Conservation (phyloP, 2,797 vertebrate genomes). For the Prionace glauca region DNA sequence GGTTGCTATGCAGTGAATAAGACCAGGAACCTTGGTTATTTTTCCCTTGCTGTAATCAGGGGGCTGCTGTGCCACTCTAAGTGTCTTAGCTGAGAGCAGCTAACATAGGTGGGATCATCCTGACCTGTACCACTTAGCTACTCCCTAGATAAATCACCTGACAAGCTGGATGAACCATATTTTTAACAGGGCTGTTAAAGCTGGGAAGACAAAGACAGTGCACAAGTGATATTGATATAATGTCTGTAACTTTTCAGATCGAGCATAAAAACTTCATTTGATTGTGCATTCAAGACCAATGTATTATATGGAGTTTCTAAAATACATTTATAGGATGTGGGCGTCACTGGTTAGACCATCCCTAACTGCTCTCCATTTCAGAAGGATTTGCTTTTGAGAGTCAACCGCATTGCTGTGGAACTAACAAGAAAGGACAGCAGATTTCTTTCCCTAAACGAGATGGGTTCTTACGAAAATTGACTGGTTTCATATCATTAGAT, state of each 20-base stretch:
- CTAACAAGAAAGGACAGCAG: too few species aligned
- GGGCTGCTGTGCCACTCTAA: not conserved
- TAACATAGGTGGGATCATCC: not conserved
- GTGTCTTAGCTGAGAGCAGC: not conserved
- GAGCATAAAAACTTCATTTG: not conserved
- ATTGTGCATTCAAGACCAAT: not conserved
- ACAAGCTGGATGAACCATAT: not conserved
- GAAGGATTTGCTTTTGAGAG: too few species aligned
- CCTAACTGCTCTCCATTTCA: too few species aligned
- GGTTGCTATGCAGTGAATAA: not conserved
- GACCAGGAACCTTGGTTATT: not conserved
- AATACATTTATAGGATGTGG: too few species aligned
- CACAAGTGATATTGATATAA: not conserved
- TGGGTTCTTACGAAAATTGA: too few species aligned
- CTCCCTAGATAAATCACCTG: not conserved
- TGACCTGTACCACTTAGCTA: not conserved
- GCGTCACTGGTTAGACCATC: too few species aligned
- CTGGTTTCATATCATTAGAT: too few species aligned
- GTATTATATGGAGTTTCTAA: not conserved
- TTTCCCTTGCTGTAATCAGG: not conserved
- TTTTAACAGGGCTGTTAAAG: not conserved
- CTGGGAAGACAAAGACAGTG: not conserved
- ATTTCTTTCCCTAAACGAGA: too few species aligned
- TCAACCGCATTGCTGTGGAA: too few species aligned
- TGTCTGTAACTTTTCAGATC: not conserved